Evolutionary conservation across 2,888 invertebrate genomes (phyloP), one percentile per base, ranked within the genome.

Genomic region (Malthinus seriepunctatus): DNA sequence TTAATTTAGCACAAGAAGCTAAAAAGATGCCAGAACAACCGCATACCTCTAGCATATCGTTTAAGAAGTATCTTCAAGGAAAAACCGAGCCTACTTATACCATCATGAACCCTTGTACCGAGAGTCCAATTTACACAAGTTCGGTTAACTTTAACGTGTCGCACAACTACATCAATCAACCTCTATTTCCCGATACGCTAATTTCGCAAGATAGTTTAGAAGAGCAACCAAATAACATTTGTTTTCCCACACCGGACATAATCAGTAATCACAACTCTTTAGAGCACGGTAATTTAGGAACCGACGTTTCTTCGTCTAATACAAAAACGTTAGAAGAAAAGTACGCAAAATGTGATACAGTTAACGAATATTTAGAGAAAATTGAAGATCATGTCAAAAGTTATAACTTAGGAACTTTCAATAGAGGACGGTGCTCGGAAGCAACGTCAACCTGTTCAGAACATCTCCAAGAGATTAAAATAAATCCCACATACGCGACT

Each of bases 91-190:
- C 59, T 7, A 62, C 59, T 44, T 52, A 68, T 31, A 65, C 69
- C 63, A 63, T 67, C 14, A 49, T 65, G 6, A 69, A 69, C 47
- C 66, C 68, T 1, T 63, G 51, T 34, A 66, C 68, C 3, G 68
- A 74, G 32, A 72, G 77, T 60, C 80, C 82, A 37, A 75, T 77
- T 62, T 71, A 76, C 45, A 74, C 82, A 9, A 80, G 83, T 37
- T 76, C 84, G 2, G 82, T 86, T 39, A 85, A 83, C 63, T 86
- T 86, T 53, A 86, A 84, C 67, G 84, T 86, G 64, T 82, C 84
- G 1, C 84, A 84, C 63, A 78, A 81, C 47, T 84, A 81, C 71
- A 71, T 79, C 15, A 73, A 72, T 35, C 69, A 81, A 59, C 76
- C 79, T 34, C 81, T 80, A 65, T 73, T 79, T 11, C 63, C 54